phyloP scores from a whole-genome alignment of 2,888 invertebrate genomes.

The Aphodius granarius region DNA sequence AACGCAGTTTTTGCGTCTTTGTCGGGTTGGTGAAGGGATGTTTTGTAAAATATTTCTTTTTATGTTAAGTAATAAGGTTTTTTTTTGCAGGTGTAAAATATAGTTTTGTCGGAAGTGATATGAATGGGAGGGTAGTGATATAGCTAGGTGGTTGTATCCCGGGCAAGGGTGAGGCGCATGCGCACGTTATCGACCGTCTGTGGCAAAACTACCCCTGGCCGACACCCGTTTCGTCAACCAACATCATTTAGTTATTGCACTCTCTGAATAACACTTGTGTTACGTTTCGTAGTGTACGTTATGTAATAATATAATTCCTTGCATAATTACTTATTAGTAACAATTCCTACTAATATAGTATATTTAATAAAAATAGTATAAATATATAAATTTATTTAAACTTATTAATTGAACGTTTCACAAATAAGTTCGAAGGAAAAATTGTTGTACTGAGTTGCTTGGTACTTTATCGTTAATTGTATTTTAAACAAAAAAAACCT shows the following conservation, averaged over 20 bases:
- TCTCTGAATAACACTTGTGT: constrained; percentile 65
- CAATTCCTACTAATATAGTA: constrained; percentile 56
- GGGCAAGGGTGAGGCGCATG: constrained; percentile 48
- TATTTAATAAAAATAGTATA: constrained; percentile 55
- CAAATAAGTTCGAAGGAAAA: constrained; percentile 44
- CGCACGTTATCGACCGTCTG: constrained; percentile 53
- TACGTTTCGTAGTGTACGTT: constrained; percentile 64
- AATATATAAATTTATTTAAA: constrained; percentile 51
- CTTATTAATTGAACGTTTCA: constrained; percentile 49
- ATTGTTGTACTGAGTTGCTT: constrained; percentile 53
- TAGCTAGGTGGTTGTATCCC: constrained; percentile 39
- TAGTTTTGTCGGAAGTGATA: constrained; percentile 27
- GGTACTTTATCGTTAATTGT: constrained; percentile 38
- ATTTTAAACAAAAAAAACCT: constrained; percentile 1
- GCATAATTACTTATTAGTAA: constrained; percentile 57
- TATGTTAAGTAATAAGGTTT: neutral
- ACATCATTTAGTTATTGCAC: constrained; percentile 66
- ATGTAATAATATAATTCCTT: constrained; percentile 58
- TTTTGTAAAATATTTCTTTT: neutral
- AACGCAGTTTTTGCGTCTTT: too few species aligned
- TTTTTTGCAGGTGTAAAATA: constrained; percentile 22
- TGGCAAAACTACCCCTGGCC: constrained; percentile 53
- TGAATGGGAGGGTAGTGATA: constrained; percentile 32
- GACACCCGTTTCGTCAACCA: constrained; percentile 59
- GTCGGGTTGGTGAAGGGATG: neutral